Conservation (phyloP, 2,113 vertebrate species). For the Leucopsar rothschildi region DNA sequence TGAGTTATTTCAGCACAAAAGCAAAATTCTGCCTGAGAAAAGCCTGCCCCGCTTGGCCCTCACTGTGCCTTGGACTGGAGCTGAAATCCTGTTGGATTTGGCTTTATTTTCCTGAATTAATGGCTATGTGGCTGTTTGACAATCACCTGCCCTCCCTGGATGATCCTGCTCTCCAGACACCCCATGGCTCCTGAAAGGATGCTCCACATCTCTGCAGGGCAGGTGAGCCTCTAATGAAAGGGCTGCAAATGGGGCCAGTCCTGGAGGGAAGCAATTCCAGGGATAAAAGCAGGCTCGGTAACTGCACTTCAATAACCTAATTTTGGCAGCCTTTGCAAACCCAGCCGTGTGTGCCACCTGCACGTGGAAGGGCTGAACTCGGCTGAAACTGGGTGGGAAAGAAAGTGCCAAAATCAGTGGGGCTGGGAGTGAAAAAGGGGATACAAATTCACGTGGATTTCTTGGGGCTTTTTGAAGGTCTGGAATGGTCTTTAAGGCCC, state of each 20-base stretch:
- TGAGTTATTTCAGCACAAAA: not conserved
- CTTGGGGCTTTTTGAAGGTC: not conserved
- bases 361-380: not conserved
- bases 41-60: not conserved
- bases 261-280: not conserved
- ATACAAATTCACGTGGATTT: fast-evolving
- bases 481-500: not conserved
- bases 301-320: not conserved
- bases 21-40: not conserved
- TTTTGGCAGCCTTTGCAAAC: not conserved
- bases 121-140: not conserved
- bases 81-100: not conserved
- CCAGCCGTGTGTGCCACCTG: fast-evolving
- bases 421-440: not conserved
- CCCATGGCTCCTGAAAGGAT: not conserved
- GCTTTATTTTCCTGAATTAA: not conserved
- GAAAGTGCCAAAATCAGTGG: not conserved
- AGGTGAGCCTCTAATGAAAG: not conserved
- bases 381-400: not conserved
- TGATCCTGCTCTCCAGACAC: not conserved
- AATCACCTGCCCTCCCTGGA: not conserved
- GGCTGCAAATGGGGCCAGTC: not conserved
- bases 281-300: not conserved
- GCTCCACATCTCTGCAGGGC: not conserved
- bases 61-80: fast-evolving